These are phyloP conservation scores for Hemicordylus capensis DNA, from an alignment of 2,113 vertebrate species.

Conservation along the genomic window DNA sequence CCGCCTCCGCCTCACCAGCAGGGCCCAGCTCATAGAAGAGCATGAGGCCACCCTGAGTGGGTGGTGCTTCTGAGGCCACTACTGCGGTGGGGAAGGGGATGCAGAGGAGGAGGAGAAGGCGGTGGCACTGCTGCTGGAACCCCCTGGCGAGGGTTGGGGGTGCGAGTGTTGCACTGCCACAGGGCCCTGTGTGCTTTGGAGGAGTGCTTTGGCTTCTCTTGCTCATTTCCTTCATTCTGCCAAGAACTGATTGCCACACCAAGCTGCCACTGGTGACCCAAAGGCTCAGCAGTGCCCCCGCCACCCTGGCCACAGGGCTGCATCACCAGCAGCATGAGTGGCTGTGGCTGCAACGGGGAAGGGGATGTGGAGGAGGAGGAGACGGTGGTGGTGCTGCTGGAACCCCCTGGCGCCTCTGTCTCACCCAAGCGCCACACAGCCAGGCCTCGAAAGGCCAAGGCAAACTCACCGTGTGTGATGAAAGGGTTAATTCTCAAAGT, in stretches of 20 bases:
- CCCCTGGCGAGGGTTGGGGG: no score
- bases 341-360: constrained; percentile 31
- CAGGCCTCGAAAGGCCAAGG: neutral
- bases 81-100: no score
- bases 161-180: no score
- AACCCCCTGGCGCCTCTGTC: neutral
- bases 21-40: constrained; percentile 65
- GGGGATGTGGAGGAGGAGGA: constrained; percentile 1
- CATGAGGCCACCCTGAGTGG: constrained; percentile 54
- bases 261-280: no score
- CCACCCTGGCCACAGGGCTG: constrained; percentile 60
- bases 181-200: no score
- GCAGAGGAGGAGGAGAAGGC: no score
- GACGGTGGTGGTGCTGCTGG: neutral
- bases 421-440: neutral
- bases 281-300: constrained; percentile 12
- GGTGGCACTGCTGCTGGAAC: no score
- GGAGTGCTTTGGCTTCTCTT: no score
- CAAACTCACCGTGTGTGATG: neutral
- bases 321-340: constrained; percentile 70
- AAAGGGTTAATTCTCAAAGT: no score
- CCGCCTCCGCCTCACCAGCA: constrained; percentile 76
- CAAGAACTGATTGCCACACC: no score
- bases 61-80: neutral
- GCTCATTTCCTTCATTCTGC: no score